Base-by-base conservation (phyloP, 2,797 vertebrate species). In the Australoheros facetus region DNA sequence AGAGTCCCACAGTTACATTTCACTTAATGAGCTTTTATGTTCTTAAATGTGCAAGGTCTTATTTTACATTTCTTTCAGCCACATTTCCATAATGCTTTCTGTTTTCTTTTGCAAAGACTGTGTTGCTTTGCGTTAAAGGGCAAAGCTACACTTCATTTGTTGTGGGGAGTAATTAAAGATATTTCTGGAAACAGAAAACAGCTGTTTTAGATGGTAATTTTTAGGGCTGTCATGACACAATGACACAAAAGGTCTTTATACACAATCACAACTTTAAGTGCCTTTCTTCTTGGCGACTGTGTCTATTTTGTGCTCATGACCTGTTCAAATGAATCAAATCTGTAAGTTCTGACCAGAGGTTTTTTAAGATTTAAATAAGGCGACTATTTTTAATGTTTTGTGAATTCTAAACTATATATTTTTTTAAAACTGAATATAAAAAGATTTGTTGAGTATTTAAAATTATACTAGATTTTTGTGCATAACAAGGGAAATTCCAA, bases 401-500 rank as follows among this genome's bases (percentile, higher is more conserved):
- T 51, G 28, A 45, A 3, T 8, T 73, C 7, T 23, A 42, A 53
- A 2, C 37, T 42, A 39, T 19, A 54, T 6, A 60, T 16, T 51
- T 19, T n/a, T 34, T 34, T 34, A 7, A 11, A 56, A 62, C 16
- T 37, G 2, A 21, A 45, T 16, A 53, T 19, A 0, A 53, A 70
- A 7, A 13, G 9, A 56, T 64, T 19, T 39, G 34, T 4, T 73
- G 30, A 34, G 37, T 69, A 13, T 30, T 69, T 69, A 30, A 69
- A 59, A 9, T 56, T 5, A 73, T 30, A 26, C 26, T 11, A 4
- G 34, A 34, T 56, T 75, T 76, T 8, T 72, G 79, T 72, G 42
- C 54, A 80, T 16, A 73, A 76, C 74, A 75, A 32, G 64, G 7
- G 21, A 56, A 69, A 70, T 75, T 77, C n/a, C 11, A 70, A 76